These are phyloP conservation scores for Corvus hawaiiensis DNA, from an alignment of 2,113 vertebrate genomes.

Conservation along the genomic window DNA sequence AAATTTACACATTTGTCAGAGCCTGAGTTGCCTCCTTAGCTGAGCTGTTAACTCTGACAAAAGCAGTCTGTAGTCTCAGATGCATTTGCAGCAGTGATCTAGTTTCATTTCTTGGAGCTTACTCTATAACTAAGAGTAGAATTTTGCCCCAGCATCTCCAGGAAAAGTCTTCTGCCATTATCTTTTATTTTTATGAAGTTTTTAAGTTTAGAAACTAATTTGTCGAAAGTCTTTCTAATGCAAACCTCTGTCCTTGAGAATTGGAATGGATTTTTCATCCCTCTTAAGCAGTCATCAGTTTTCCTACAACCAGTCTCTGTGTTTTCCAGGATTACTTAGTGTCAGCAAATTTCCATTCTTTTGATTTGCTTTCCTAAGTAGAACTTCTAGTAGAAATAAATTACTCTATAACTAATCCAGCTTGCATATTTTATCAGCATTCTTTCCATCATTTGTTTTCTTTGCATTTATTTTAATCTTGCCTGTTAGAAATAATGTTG, in stretches of 20 bases:
- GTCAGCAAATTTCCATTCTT: slow-evolving; percentile 55
- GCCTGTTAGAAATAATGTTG: slow-evolving; percentile 4
- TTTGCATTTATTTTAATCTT: slow-evolving; percentile 49
- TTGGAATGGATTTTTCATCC: slow-evolving; percentile 52
- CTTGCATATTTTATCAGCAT: slow-evolving; percentile 60
- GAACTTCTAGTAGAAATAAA: slow-evolving; percentile 62
- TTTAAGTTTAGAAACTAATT: neutral
- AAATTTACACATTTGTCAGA: neutral
- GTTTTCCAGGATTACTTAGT: slow-evolving; percentile 60
- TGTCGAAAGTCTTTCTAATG: neutral
- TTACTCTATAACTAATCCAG: slow-evolving; percentile 60
- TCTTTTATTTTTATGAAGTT: neutral
- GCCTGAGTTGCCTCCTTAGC: neutral
- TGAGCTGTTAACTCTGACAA: neutral
- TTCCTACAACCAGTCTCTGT: slow-evolving; percentile 36
- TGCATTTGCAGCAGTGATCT: neutral
- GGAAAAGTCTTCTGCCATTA: neutral
- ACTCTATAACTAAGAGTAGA: neutral
- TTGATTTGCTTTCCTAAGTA: slow-evolving; percentile 67
- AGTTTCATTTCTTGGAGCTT: neutral
- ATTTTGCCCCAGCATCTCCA: neutral
- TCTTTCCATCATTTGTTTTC: slow-evolving; percentile 44
- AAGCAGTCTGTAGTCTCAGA: neutral
- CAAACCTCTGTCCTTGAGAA: slow-evolving; percentile 29
- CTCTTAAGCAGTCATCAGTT: slow-evolving; percentile 59